Evolutionary conservation across 2,797 vertebrate species (phyloP), one percentile per base, ranked within the genome.

Genomic region (Chelon labrosus): DNA sequence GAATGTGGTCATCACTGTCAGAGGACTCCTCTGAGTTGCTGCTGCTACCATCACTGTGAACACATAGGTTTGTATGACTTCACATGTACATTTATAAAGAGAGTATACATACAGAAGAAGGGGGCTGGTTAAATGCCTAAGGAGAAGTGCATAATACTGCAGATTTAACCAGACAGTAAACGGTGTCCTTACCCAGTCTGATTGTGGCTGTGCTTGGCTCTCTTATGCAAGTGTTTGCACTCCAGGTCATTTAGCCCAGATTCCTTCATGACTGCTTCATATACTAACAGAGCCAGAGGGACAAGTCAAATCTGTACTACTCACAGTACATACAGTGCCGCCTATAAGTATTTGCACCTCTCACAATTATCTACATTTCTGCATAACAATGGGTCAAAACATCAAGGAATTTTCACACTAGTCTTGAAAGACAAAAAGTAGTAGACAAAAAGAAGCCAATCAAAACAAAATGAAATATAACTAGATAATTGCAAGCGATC

Each of bases 191-290:
- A 98, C 97, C 95, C 93, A 4, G 94, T 81, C 53, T 94, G 85
- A 1, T 92, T 89, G 68, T 89, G 85, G 52, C 65, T 91, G 55
- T 86, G 91, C 71, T 95, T 95, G 70, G 95, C 93, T 92, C 94
- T 96, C 94, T 98, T 98, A 19, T 95, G 90, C 85, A 96, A 60
- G 71, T 97, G 96, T 67, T 94, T 93, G 78, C 86, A 93, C 82
- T 99, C 97, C 80, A 96, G 79, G 27, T 59, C 73, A 27, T 85
- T 85, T 41, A 95, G 68, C 27, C 87, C 93, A 55, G 93, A 91
- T 57, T 97, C 96, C 64, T 81, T 93, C 51, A 88, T 92, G 78
- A 98, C 93, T 16, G 93, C 83, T 19, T 75, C 93, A 80, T 98
- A 96, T 22, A 96, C 98, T 99, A 74, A 10, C 16, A 91, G 55